Conservation (phyloP, 2,113 vertebrate species). For the Odocoileus virginianus region DNA sequence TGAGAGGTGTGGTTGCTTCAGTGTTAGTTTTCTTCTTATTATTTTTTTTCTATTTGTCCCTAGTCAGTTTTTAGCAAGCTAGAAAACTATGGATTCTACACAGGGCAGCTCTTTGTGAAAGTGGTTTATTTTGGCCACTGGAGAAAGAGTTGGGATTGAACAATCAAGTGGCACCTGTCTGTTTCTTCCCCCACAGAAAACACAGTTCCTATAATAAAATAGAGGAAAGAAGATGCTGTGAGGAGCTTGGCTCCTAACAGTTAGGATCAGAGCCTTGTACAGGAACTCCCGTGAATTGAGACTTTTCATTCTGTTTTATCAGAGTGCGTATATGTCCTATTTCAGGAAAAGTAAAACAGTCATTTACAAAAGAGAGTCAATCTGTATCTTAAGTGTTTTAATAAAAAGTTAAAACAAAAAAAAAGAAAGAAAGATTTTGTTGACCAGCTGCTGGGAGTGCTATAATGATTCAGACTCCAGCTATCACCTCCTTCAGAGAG, state of each 20-base stretch:
- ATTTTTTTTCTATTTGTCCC: background rate
- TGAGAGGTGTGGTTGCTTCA: conserved; percentile 18
- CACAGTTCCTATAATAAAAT: background rate
- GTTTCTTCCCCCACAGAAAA: conserved; percentile 24
- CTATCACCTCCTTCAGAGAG: background rate
- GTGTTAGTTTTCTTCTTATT: conserved; percentile 35
- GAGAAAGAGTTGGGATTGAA: conserved; percentile 61
- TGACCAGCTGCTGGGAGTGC: background rate
- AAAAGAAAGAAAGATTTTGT: background rate
- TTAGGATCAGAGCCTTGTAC: conserved; percentile 5
- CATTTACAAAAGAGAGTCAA: conserved; percentile 72
- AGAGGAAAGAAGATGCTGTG: conserved; percentile 29
- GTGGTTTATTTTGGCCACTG: conserved; percentile 68
- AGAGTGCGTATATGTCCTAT: conserved; percentile 65
- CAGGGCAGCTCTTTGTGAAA: conserved; percentile 72
- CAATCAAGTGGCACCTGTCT: background rate
- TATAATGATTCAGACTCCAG: background rate
- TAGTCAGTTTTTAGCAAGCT: conserved; percentile 16
- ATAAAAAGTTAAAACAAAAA: conserved; percentile 73
- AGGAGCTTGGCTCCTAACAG: background rate
- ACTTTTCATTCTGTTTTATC: conserved; percentile 68
- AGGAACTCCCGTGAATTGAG: conserved; percentile 20
- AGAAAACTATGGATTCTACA: conserved; percentile 31
- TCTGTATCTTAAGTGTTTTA: conserved; percentile 78
- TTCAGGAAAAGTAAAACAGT: conserved; percentile 68